Percentiles rank a stretch among this genome's conserved stretches.
Conservation (phyloP, 2,113 vertebrate species). For the Hippocampus mohnikei region DNA sequence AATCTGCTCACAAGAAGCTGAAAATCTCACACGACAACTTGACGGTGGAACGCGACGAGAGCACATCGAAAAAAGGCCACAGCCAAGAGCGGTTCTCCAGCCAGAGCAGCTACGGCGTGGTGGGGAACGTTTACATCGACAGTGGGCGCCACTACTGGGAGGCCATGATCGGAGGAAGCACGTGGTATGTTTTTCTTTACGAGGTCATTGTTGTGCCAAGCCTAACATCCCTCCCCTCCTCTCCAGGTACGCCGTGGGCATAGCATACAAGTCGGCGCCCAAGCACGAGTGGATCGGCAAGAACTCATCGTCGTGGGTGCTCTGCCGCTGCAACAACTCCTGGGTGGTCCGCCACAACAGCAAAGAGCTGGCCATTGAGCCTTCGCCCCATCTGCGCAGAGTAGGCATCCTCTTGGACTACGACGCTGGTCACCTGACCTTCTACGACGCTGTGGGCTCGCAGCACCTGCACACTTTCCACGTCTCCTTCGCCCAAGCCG, state of each 20-base stretch:
- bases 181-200: conserved; percentile 78
- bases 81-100: conserved; percentile 92
- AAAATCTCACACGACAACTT: conserved; percentile 95
- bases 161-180: conserved; percentile 94
- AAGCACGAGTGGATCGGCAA: conserved; percentile 98
- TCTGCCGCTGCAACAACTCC: conserved; percentile 93
- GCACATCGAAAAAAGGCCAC: conserved; percentile 94
- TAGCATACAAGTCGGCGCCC: conserved; percentile 93
- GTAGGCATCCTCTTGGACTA: conserved; percentile 94
- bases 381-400: conserved; percentile 87
- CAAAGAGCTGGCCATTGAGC: conserved; percentile 91
- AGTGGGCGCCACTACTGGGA: conserved; percentile 98
- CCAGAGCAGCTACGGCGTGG: conserved; percentile 91
- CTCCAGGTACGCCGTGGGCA: conserved; percentile 90
- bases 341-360: conserved; percentile 96
- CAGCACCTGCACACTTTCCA: conserved; percentile 94
- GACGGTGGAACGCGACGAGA: conserved; percentile 94
- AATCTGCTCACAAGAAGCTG: conserved; percentile 94
- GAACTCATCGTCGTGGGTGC: conserved; percentile 92
- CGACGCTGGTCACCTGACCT: conserved; percentile 86
- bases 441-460: conserved; percentile 94
- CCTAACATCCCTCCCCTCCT: neutral
- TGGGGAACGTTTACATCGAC: conserved; percentile 95
- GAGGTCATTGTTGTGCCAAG: neutral
- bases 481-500: conserved; percentile 87